These are phyloP conservation scores for Allobates femoralis DNA, from an alignment of 2,797 vertebrate genomes.

Conservation along the genomic window DNA sequence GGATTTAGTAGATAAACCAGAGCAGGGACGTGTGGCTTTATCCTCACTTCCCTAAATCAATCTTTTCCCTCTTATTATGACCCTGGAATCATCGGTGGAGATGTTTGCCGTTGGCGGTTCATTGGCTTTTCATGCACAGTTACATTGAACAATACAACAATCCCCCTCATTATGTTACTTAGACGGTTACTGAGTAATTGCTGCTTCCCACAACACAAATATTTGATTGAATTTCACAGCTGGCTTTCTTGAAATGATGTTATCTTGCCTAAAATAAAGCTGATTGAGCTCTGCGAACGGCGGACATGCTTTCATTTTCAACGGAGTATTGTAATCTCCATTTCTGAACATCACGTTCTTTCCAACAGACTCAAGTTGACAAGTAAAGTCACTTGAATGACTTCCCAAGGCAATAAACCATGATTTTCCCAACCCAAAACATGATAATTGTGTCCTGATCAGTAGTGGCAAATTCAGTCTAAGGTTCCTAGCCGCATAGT, in stretches of 20 bases:
- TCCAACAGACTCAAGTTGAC: neutral
- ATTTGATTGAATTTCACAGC: conserved; percentile 39
- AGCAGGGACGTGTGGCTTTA: neutral
- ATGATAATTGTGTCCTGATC: neutral
- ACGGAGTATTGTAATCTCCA: conserved; percentile 20
- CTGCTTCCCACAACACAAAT: conserved; percentile 26
- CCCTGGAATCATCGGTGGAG: neutral
- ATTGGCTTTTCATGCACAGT: conserved; percentile 3
- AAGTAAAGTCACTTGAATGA: conserved; percentile 15
- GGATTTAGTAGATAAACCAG: conserved; percentile 1
- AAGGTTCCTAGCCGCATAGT: too few relatives aligned
- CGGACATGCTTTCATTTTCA: conserved; percentile 27
- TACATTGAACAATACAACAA: conserved; percentile 19
- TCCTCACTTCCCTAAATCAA: neutral
- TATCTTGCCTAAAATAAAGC: conserved; percentile 22
- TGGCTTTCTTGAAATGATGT: conserved; percentile 31
- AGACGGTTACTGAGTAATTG: conserved; percentile 11
- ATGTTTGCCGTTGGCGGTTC: neutral
- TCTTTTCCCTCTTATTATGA: neutral
- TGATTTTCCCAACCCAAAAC: neutral
- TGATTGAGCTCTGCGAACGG: neutral
- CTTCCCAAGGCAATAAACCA: neutral
- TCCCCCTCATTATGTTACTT: conserved; percentile 19
- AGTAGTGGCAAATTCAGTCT: too few relatives aligned
- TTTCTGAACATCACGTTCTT: conserved; percentile 24